A percentile compares a stretch with the other conserved stretches of the same genome.
These are phyloP conservation scores for Lasioglossum figueresi DNA, from an alignment of 2,888 invertebrate species.

Conservation along the genomic window DNA sequence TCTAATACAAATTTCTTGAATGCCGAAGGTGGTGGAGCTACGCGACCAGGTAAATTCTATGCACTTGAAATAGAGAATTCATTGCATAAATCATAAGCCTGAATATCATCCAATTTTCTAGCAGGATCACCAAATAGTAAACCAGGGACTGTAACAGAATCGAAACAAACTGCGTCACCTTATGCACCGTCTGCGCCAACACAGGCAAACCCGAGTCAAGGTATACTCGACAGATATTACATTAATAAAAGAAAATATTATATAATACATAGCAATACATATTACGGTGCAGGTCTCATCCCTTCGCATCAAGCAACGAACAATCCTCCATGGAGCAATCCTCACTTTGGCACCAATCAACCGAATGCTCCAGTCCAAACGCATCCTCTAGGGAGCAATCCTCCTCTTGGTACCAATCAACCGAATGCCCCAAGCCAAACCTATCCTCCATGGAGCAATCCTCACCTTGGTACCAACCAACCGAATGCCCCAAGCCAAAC, in stretches of 20 bases:
- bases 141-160: conserved; percentile 33
- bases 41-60: conserved; percentile 58
- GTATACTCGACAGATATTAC: conserved; percentile 28
- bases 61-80: background rate
- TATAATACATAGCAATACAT: background rate
- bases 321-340: conserved; percentile 14
- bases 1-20: conserved; percentile 57
- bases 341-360: background rate
- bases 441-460: conserved; percentile 8
- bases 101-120: background rate
- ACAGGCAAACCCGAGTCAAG: conserved; percentile 23
- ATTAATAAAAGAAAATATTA: background rate
- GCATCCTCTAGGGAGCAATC: conserved; percentile 4
- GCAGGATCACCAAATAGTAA: background rate
- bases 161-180: conserved; percentile 40
- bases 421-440: conserved; percentile 4
- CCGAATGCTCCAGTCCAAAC: conserved; percentile 3
- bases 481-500: conserved; percentile 4
- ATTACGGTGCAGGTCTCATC: too few species aligned
- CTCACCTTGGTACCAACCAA: conserved; percentile 2
- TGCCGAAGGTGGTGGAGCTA: conserved; percentile 65
- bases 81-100: background rate
- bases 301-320: too few species aligned
- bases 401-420: background rate
- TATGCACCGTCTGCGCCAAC: conserved; percentile 43